Evolutionary conservation across 2,888 invertebrate genomes (phyloP).

Genomic region (Eristalis arbustorum): DNA sequence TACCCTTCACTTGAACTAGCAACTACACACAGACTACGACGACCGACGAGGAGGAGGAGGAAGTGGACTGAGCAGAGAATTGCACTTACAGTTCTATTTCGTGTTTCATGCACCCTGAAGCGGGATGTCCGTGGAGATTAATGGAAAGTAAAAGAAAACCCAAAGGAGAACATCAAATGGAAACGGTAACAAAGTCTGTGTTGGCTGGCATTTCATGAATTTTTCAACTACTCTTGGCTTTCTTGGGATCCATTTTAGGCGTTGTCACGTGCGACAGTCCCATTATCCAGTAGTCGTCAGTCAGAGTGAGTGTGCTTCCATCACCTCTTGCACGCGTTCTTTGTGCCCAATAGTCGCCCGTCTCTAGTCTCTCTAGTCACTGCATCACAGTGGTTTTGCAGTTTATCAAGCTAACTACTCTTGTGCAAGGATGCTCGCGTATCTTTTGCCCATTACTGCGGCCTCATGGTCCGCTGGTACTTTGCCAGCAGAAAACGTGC

Average conservation of each 20-base stretch:
- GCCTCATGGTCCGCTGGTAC: constrained; percentile 19
- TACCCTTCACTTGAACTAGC: constrained; percentile 25
- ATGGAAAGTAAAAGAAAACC: constrained; percentile 41
- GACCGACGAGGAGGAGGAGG: no score
- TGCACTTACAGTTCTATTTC: constrained; percentile 35
- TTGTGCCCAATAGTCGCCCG: not conserved
- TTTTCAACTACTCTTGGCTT: constrained; percentile 47
- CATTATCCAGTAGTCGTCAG: constrained; percentile 62
- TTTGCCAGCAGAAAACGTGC: constrained; percentile 26
- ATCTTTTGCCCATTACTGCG: constrained; percentile 7
- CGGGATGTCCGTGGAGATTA: constrained; percentile 35
- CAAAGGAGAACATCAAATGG: constrained; percentile 26
- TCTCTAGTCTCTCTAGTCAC: not conserved
- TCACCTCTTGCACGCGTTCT: constrained; percentile 41
- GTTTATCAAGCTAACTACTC: constrained; percentile 65
- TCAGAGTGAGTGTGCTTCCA: constrained; percentile 51
- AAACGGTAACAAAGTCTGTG: constrained; percentile 43
- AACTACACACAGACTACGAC: not conserved
- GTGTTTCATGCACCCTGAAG: not conserved
- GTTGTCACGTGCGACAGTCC: constrained; percentile 68
- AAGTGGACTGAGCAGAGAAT: constrained; percentile 15
- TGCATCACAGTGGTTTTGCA: constrained; percentile 48
- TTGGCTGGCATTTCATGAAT: constrained; percentile 56
- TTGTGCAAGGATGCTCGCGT: constrained; percentile 32
- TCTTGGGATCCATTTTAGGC: constrained; percentile 56